Conservation (phyloP, 2,888 invertebrate species). For the Chrysolina oricalcia region DNA sequence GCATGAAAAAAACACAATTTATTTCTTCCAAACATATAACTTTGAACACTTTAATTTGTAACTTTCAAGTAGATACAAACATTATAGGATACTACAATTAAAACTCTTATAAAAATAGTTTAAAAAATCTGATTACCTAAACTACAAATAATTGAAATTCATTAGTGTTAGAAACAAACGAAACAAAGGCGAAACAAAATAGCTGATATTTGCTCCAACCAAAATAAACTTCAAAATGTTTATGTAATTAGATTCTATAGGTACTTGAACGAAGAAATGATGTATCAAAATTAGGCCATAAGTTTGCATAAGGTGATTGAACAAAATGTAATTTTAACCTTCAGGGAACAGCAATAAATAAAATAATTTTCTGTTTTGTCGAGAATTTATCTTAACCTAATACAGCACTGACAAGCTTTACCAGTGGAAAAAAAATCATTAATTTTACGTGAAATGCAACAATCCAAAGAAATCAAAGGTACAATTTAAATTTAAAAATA, state of each 20-base stretch:
- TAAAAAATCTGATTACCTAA: not conserved
- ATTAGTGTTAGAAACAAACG: not conserved
- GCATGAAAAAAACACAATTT: no score
- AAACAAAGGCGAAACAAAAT: not conserved
- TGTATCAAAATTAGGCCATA: not conserved
- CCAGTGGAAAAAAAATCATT: no score
- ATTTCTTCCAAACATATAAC: no score
- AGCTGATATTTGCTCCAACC: not conserved
- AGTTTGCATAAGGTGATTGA: not conserved
- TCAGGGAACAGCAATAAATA: no score
- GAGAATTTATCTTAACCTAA: no score
- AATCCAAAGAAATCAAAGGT: no score
- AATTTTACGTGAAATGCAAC: no score
- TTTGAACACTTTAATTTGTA: no score
- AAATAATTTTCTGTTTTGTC: no score
- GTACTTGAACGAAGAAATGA: not conserved
- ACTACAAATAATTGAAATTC: not conserved
- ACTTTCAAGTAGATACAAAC: not conserved
- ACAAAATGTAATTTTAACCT: not conserved
- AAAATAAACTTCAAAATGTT: not conserved
- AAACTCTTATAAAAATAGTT: not conserved
- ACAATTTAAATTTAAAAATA: no score
- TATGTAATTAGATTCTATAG: not conserved
- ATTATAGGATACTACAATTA: not conserved
- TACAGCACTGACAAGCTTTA: no score